Conservation (phyloP, 2,797 vertebrate species). For the Muscicapa comitata region DNA sequence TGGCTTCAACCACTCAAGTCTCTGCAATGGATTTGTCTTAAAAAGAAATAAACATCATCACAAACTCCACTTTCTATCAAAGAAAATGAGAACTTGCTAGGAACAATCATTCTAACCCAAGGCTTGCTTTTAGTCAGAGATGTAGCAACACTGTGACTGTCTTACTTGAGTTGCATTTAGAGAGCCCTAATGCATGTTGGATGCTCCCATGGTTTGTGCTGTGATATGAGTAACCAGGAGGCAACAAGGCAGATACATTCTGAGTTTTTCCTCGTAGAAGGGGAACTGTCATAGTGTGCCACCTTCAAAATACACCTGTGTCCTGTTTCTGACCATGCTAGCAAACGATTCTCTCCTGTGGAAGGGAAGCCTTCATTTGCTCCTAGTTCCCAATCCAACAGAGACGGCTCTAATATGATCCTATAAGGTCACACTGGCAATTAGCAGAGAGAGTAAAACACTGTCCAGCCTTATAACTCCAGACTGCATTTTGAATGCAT, state of each 20-base stretch:
- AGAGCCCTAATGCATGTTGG: neutral
- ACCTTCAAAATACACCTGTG: neutral
- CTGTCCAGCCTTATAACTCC: neutral
- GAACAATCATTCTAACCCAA: neutral
- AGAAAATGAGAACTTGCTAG: neutral
- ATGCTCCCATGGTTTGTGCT: neutral
- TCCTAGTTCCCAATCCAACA: neutral
- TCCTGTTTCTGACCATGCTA: neutral
- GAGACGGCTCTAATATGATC: neutral
- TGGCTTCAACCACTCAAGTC: neutral
- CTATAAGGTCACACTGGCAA: neutral
- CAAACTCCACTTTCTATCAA: neutral
- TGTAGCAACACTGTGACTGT: neutral
- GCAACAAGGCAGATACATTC: neutral
- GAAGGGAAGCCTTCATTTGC: neutral
- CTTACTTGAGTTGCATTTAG: neutral
- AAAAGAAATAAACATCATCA: neutral
- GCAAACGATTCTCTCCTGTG: neutral
- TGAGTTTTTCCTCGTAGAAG: neutral
- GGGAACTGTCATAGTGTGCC: neutral
- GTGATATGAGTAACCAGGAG: neutral
- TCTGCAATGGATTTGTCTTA: neutral
- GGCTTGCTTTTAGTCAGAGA: neutral
- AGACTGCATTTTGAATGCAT: neutral
- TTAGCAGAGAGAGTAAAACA: neutral